Percentiles rank a stretch among this genome's conserved stretches.
Conservation (phyloP, 2,888 invertebrate species). For the Trachelus iudaicus region DNA sequence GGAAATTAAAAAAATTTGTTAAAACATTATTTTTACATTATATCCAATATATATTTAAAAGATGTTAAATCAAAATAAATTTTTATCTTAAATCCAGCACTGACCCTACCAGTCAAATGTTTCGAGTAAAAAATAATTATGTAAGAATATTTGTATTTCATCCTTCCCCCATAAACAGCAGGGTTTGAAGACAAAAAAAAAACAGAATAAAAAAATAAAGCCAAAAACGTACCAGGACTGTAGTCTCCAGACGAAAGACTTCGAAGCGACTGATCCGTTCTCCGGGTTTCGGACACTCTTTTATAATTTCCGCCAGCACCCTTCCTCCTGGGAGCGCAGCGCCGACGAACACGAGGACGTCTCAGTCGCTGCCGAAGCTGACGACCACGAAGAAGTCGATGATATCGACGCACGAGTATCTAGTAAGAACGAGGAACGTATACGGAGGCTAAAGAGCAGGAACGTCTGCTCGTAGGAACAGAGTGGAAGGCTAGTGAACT, state of each 20-base stretch:
- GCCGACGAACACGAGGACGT: conserved; percentile 12
- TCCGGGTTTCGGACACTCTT: conserved; percentile 48
- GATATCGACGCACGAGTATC: background rate
- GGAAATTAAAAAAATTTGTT: background rate
- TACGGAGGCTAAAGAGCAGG: background rate
- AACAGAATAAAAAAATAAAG: background rate
- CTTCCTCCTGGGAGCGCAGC: conserved; percentile 37
- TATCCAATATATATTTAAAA: background rate
- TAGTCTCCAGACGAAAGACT: conserved; percentile 46
- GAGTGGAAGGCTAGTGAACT: background rate
- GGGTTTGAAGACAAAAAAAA: background rate
- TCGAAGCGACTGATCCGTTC: conserved; percentile 55
- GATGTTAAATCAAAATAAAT: background rate
- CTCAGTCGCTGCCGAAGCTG: conserved; percentile 8
- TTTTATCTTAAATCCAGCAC: background rate
- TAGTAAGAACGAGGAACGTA: background rate
- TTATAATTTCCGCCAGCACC: conserved; percentile 58
- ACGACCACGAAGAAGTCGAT: background rate
- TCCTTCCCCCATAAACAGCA: background rate
- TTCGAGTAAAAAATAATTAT: background rate
- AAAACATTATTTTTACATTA: background rate
- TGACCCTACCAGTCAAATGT: background rate
- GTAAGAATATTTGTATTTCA: background rate
- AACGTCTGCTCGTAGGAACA: background rate
- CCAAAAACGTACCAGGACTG: conserved; percentile 34